These are phyloP conservation scores for Hyperoplus lanceolatus DNA, from an alignment of 2,797 vertebrate species.

Conservation along the genomic window DNA sequence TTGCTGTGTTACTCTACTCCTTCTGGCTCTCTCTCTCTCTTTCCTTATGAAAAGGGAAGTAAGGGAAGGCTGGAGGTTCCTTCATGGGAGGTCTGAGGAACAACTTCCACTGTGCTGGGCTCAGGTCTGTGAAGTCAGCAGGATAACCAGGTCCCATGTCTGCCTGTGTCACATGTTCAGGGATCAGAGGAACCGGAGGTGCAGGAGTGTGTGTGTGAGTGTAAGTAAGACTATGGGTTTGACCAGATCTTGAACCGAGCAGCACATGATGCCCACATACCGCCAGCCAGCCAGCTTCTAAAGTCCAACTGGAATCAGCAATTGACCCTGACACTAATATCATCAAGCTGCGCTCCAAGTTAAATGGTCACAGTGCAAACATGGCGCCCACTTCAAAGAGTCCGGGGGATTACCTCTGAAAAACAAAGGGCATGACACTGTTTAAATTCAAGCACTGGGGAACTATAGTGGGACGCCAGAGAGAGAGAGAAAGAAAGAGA, in stretches of 20 bases:
- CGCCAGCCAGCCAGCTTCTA: constrained; percentile 57
- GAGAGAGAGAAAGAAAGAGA: constrained; percentile 31
- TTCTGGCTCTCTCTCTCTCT: too few relatives aligned
- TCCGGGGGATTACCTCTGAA: constrained; percentile 58
- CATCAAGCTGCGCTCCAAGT: constrained; percentile 73
- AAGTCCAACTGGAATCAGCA: constrained; percentile 69
- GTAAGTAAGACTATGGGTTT: constrained; percentile 76
- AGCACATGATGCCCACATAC: constrained; percentile 79
- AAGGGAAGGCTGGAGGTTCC: constrained; percentile 34
- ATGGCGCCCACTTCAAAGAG: constrained; percentile 74
- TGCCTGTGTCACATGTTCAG: constrained; percentile 78
- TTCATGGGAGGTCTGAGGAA: constrained; percentile 71
- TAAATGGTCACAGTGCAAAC: constrained; percentile 76
- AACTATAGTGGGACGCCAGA: constrained; percentile 45
- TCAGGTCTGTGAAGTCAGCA: constrained; percentile 59
- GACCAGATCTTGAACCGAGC: constrained; percentile 76
- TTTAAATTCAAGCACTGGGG: constrained; percentile 58
- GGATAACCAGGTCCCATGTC: constrained; percentile 76
- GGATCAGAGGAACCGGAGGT: constrained; percentile 73
- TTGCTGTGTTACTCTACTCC: too few relatives aligned
- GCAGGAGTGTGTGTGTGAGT: constrained; percentile 58
- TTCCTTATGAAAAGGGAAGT: constrained; percentile 13
- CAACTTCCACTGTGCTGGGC: constrained; percentile 38
- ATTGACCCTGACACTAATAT: constrained; percentile 82
- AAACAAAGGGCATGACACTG: constrained; percentile 73